Evolutionary conservation across 2,113 vertebrate species (phyloP), one percentile per base, ranked within the genome.

Genomic region (Mionectes macconnelli): DNA sequence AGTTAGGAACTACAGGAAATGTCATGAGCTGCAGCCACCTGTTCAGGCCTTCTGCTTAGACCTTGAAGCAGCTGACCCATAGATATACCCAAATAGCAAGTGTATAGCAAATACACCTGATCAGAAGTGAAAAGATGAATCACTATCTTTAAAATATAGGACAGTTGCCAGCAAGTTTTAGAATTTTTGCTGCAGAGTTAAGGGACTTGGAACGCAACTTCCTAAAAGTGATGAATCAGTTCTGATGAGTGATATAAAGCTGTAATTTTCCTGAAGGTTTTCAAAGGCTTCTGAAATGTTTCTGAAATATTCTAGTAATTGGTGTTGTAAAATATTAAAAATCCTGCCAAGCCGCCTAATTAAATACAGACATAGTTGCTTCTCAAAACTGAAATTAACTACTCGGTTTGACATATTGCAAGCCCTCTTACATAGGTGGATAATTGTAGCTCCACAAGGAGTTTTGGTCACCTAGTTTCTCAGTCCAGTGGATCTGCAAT

Each of bases 401-500:
- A 50, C 57, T 82, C 84, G 35, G 30, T 82, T 82, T 96, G 96
- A 92, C 39, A 3, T 91, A 72, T 15, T 94, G 35, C 3, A 1
- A 94, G 63, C 57, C 27, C 55, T 86, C 64, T 94, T 76, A 49
- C 49, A 76, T 55, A 94, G 90, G 93, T 93, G 85, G 50, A 42
- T 96, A 94, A 96, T 93, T 94, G 68, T 30, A 83, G 44, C 52
- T 92, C 87, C 50, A 37, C 10, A 14, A 94, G 79, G 75, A 83
- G 72, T 90, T 87, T 90, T 95, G 78, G 87, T 93, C 95, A 79
- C 82, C 33, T 40, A 59, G 40, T 97, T 97, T 96, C 85, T 92
- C 92, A 87, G 70, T 81, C 95, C 92, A 87, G 67, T 91, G 68
- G 85, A 69, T 86, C 68, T 91, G 77, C 63, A 93, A 88, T 80